Percentiles rank a stretch among this genome's conserved stretches.
These are phyloP conservation scores for Lithophane semibrunnea DNA, from an alignment of 2,888 invertebrate species.

Conservation along the genomic window DNA sequence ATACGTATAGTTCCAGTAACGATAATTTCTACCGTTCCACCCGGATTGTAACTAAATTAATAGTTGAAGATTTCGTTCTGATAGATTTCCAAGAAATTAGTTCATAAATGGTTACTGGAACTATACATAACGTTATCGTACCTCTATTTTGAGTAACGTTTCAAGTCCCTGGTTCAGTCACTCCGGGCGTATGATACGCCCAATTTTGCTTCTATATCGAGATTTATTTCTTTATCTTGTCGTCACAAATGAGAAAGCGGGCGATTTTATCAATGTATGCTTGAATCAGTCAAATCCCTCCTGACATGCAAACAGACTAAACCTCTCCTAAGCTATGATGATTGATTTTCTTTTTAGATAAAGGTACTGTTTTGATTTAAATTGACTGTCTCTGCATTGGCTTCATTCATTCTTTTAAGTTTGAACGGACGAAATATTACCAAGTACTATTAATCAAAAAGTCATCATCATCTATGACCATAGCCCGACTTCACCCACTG, in stretches of 20 bases:
- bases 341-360: background rate
- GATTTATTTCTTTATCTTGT: background rate
- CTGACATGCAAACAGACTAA: background rate
- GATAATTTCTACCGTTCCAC: too few species aligned
- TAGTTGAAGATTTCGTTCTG: too few species aligned
- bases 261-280: background rate
- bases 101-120: too few species aligned
- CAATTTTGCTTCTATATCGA: background rate
- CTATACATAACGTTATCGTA: too few species aligned
- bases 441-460: background rate
- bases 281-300: background rate
- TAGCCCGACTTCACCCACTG: too few species aligned
- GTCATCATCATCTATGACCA: too few species aligned
- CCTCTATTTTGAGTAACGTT: too few species aligned
- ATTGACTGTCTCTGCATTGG: background rate
- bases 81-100: too few species aligned
- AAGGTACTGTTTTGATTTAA: background rate
- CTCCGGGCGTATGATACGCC: background rate
- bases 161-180: background rate
- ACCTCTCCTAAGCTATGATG: background rate
- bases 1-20: too few species aligned
- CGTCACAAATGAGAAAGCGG: background rate
- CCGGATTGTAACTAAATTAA: too few species aligned
- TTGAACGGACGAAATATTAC: background rate
- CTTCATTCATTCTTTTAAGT: slow-evolving; percentile 5